A percentile compares a stretch with the other conserved stretches of the same genome.
These are phyloP conservation scores for Troides oblongomaculatus DNA, from an alignment of 2,888 invertebrate species.

Conservation along the genomic window DNA sequence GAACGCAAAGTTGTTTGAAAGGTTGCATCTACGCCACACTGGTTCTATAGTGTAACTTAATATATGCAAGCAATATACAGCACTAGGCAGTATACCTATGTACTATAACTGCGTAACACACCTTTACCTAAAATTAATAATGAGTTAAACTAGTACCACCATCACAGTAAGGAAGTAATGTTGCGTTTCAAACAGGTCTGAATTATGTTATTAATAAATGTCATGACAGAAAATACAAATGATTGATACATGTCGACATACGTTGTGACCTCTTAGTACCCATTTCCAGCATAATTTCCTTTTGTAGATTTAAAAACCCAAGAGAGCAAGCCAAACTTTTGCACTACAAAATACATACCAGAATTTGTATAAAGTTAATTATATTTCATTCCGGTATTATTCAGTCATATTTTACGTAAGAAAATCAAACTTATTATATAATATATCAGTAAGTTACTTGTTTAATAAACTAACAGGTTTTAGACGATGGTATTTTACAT, in stretches of 20 bases:
- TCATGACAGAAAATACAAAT: conserved; percentile 15
- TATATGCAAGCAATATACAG: conserved; percentile 9
- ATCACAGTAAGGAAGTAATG: conserved; percentile 24
- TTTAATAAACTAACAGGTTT: too few relatives aligned
- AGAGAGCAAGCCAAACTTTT: neutral
- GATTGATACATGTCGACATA: neutral
- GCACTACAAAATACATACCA: too few relatives aligned
- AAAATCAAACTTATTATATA: too few relatives aligned
- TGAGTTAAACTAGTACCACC: conserved; percentile 13
- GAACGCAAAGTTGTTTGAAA: conserved; percentile 43
- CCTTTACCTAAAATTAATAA: conserved; percentile 8
- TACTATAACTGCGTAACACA: conserved; percentile 6
- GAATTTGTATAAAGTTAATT: too few relatives aligned
- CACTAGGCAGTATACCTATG: neutral
- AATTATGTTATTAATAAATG: conserved; percentile 21
- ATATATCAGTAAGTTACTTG: too few relatives aligned
- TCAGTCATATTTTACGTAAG: too few relatives aligned
- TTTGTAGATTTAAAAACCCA: too few relatives aligned
- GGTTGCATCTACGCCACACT: conserved; percentile 41
- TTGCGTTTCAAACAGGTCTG: conserved; percentile 17
- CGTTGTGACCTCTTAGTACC: neutral
- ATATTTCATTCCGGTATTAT: too few relatives aligned
- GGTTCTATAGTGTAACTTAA: conserved; percentile 11
- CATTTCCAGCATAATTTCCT: too few relatives aligned
- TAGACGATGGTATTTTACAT: too few relatives aligned